phyloP scores from a whole-genome alignment of 1,140 invertebrate species.

The Drosophila ananassae region DNA sequence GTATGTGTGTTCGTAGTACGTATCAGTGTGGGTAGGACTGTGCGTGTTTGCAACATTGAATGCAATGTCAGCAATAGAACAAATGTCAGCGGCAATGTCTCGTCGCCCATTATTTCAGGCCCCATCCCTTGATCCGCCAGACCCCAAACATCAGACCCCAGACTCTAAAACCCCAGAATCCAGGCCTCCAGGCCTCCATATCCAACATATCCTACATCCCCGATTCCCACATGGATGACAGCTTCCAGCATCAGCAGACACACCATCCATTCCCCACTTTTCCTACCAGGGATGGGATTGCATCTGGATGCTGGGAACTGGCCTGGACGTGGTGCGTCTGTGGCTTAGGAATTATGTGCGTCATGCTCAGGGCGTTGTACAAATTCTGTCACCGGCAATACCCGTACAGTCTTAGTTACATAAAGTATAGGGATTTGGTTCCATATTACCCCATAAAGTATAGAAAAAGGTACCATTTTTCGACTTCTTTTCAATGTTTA shows the following conservation, averaged over 20 bases:
- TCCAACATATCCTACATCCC: slow-evolving; percentile 5
- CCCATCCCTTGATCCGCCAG: slow-evolving; percentile 8
- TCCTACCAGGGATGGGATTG: background rate
- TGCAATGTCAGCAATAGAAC: slow-evolving; percentile 64
- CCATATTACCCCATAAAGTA: too few species aligned
- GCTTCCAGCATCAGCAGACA: background rate
- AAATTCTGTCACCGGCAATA: slow-evolving; percentile 46
- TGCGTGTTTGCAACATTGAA: slow-evolving; percentile 49
- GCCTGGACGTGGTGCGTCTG: slow-evolving; percentile 41
- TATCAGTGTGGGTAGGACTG: slow-evolving; percentile 8
- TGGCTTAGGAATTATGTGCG: slow-evolving; percentile 67
- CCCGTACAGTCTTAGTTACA: slow-evolving; percentile 9
- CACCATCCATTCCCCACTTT: background rate
- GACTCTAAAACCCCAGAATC: background rate
- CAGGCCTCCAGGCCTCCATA: background rate
- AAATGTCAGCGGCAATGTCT: slow-evolving; percentile 67
- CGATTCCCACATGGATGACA: slow-evolving; percentile 14
- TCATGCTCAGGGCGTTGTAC: slow-evolving; percentile 53
- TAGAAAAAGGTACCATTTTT: too few species aligned
- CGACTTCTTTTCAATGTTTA: too few species aligned
- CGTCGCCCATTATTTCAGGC: slow-evolving; percentile 60
- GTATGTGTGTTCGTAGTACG: background rate
- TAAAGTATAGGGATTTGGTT: too few species aligned
- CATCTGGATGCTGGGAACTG: background rate
- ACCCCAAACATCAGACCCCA: background rate